Percentiles rank a stretch among this genome's conserved stretches.
Evolutionary conservation across 2,113 vertebrate species (phyloP).

Genomic region (Tamias sibiricus): DNA sequence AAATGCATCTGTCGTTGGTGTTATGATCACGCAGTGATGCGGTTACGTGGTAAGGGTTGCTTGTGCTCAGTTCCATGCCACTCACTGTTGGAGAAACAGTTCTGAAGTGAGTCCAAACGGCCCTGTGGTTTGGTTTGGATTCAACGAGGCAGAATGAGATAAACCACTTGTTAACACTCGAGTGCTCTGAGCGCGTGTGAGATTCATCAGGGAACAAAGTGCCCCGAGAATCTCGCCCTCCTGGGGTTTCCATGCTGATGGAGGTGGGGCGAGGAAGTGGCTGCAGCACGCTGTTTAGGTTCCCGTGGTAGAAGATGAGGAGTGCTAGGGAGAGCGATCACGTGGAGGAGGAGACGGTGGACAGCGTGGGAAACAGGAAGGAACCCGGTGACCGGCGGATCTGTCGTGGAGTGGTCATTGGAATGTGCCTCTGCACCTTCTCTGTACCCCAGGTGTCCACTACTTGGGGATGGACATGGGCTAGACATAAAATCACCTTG

Average conservation of each 20-base stretch:
- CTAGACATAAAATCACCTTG: rapidly evolving
- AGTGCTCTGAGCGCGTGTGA: not conserved
- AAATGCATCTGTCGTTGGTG: rapidly evolving
- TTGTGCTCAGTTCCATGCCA: not conserved
- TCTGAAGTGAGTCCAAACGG: not conserved
- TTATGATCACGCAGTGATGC: rapidly evolving
- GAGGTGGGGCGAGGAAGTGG: not conserved
- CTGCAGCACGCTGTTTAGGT: not conserved
- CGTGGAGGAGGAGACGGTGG: too few relatives aligned
- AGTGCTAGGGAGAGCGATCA: not conserved
- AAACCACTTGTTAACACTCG: conserved; percentile 30
- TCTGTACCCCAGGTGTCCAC: not conserved
- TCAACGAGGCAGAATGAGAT: conserved; percentile 36
- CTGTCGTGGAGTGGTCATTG: rapidly evolving
- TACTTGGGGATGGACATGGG: not conserved
- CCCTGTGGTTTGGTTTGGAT: conserved; percentile 55
- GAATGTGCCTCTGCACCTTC: not conserved
- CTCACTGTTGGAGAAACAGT: not conserved
- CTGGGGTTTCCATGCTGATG: not conserved
- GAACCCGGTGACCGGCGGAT: rapidly evolving
- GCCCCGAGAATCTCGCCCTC: not conserved
- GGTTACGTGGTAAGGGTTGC: rapidly evolving
- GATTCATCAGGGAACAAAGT: not conserved
- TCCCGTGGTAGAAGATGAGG: not conserved
- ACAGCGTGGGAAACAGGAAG: too few relatives aligned